A percentile compares a stretch with the other conserved stretches of the same genome.
Conservation (phyloP, 1,140 invertebrate genomes). For the Dermatophagoides farinae region DNA sequence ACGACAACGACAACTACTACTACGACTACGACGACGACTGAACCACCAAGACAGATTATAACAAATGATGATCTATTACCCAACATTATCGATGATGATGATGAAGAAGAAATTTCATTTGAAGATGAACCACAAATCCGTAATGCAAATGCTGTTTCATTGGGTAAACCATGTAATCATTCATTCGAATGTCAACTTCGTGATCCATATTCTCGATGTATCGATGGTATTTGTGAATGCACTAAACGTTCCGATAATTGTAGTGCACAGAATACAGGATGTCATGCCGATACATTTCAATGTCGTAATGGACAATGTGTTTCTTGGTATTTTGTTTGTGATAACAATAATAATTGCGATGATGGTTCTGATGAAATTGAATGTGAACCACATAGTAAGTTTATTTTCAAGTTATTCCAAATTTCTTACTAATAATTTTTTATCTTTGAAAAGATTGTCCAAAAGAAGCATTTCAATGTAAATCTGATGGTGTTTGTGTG, state of each 20-base stretch:
- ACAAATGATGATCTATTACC: not conserved
- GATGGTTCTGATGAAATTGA: constrained; percentile 23
- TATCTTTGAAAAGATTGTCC: constrained; percentile 17
- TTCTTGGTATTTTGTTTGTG: constrained; percentile 27
- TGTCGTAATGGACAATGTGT: constrained; percentile 26
- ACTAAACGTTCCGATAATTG: constrained; percentile 36
- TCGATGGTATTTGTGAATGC: constrained; percentile 58
- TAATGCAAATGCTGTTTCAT: constrained; percentile 33
- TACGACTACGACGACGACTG: constrained; percentile 1
- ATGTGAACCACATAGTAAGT: constrained; percentile 19
- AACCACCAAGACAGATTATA: not conserved
- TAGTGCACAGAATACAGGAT: constrained; percentile 46
- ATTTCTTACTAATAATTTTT: not conserved
- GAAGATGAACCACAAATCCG: not conserved
- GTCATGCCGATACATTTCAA: constrained; percentile 60
- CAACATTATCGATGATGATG: not conserved
- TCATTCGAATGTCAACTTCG: constrained; percentile 54
- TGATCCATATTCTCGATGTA: constrained; percentile 51
- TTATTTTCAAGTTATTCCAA: not conserved
- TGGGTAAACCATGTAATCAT: constrained; percentile 48
- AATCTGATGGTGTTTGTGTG: constrained; percentile 35
- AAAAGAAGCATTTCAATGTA: constrained; percentile 20
- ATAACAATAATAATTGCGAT: constrained; percentile 24
- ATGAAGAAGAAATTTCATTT: not conserved
- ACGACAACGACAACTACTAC: constrained; percentile 9